phyloP scores from a whole-genome alignment of 2,888 invertebrate genomes.

The Gymnoscelis rufifasciata region DNA sequence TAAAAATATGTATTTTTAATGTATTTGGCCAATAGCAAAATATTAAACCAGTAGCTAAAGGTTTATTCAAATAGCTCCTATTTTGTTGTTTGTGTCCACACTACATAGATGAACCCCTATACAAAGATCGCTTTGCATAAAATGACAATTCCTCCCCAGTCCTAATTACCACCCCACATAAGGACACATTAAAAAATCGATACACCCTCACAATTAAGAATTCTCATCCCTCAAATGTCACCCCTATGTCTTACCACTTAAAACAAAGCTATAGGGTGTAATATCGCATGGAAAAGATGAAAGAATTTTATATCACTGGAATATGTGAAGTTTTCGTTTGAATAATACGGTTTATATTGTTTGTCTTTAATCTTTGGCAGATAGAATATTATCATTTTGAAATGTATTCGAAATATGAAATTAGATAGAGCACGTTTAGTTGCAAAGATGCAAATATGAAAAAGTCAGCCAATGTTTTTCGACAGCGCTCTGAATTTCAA shows the following conservation, averaged over 20 bases:
- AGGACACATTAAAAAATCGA: constrained; percentile 70
- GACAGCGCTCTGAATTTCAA: no score
- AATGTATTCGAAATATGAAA: no score
- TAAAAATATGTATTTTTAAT: no score
- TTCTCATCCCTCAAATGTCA: constrained; percentile 70
- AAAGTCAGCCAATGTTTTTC: no score
- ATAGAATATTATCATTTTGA: no score
- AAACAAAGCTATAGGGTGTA: constrained; percentile 30
- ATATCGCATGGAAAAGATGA: constrained; percentile 24
- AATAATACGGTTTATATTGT: background rate
- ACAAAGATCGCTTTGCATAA: constrained; percentile 9
- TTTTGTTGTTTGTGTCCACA: background rate
- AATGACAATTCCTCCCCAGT: constrained; percentile 30
- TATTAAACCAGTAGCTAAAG: no score
- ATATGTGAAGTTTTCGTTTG: constrained; percentile 4
- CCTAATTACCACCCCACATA: constrained; percentile 29
- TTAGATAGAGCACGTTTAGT: no score
- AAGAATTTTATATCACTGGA: constrained; percentile 20
- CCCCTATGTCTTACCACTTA: constrained; percentile 30
- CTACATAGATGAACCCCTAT: background rate
- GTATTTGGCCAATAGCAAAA: background rate
- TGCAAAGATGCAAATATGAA: no score
- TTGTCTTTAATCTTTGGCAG: background rate
- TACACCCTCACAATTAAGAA: constrained; percentile 72
- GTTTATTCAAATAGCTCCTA: no score